phyloP scores from a whole-genome alignment of 2,888 invertebrate genomes.

The Metacarcinus magister region DNA sequence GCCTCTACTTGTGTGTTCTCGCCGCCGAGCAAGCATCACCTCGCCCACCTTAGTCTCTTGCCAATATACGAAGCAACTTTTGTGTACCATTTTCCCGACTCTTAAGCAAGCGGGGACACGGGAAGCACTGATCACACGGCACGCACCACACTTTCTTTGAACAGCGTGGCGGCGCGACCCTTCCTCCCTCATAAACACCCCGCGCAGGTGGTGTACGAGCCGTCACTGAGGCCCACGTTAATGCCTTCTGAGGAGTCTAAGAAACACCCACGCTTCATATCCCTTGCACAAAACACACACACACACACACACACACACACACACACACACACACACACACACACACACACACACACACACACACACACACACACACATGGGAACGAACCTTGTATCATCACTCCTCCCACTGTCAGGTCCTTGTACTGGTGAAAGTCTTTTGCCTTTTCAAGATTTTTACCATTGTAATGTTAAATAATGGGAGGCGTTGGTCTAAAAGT shows the following conservation, averaged over 20 bases:
- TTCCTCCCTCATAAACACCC: constrained; percentile 41
- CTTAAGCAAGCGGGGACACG: constrained; percentile 12
- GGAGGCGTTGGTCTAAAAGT: neutral
- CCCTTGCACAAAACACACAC: neutral
- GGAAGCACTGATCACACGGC: constrained; percentile 35
- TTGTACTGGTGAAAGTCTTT: neutral
- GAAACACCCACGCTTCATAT: neutral
- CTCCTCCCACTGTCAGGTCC: neutral
- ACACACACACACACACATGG: neutral
- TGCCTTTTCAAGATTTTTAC: neutral
- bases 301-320: constrained; percentile 62
- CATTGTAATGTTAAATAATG: neutral
- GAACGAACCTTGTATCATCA: too few species aligned
- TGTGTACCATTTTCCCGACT: neutral
- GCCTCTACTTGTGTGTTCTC: neutral
- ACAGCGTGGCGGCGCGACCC: constrained; percentile 21
- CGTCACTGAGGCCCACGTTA: constrained; percentile 2
- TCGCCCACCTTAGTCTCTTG: constrained; percentile 30
- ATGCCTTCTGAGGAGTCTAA: constrained; percentile 27
- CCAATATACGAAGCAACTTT: constrained; percentile 30
- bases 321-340: constrained; percentile 47
- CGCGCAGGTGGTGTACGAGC: constrained; percentile 36
- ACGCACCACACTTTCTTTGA: neutral
- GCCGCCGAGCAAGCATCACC: constrained; percentile 32
- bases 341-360: neutral